A percentile compares a stretch with the other conserved stretches of the same genome.
Evolutionary conservation across 2,888 invertebrate genomes (phyloP).

Genomic region (Cecidostiba fungosa): DNA sequence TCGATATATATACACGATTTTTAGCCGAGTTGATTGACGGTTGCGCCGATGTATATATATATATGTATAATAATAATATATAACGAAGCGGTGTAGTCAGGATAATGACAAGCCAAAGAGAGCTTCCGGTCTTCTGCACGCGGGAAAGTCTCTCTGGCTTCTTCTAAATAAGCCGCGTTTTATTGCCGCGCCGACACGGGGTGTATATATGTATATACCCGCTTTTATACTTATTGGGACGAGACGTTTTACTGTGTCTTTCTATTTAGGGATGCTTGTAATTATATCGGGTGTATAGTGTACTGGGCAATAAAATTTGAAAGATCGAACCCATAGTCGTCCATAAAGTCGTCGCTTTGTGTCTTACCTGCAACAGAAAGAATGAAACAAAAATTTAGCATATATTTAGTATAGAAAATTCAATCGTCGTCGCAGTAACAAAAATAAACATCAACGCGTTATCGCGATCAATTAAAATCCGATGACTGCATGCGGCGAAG

Average conservation of each 20-base stretch:
- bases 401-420: not conserved
- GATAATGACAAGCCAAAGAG: constrained; percentile 51
- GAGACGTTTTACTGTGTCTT: constrained; percentile 6
- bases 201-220: not conserved
- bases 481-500: not conserved
- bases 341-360: not conserved
- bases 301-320: not conserved
- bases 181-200: constrained; percentile 18
- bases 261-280: constrained; percentile 21
- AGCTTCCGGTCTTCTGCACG: constrained; percentile 39
- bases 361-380: constrained; percentile 39
- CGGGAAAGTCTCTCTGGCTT: constrained; percentile 41
- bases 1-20: not conserved
- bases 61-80: not conserved
- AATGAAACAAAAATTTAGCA: not conserved
- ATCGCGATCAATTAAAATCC: constrained; percentile 31
- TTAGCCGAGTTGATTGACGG: constrained; percentile 16
- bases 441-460: not conserved
- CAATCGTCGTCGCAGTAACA: not conserved
- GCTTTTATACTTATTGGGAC: not conserved
- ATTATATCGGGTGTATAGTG: not conserved
- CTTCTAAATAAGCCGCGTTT: constrained; percentile 56
- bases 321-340: constrained; percentile 4
- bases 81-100: not conserved
- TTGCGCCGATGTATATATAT: not conserved